phyloP scores from a whole-genome alignment of 2,888 invertebrate genomes.

The Amphipoea oculea region DNA sequence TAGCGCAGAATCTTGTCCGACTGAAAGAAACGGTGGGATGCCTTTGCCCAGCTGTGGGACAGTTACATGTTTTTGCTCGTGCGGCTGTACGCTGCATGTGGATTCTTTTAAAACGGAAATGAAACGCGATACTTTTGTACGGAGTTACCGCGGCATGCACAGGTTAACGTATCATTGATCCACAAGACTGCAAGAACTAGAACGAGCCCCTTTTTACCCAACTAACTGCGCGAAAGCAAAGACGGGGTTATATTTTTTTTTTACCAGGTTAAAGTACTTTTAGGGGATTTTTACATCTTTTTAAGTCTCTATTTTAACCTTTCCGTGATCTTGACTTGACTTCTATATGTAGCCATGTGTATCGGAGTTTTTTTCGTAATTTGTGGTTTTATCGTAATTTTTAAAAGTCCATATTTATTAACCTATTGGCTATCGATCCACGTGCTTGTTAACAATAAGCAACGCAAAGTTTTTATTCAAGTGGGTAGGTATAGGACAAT shows the following conservation, averaged over 20 bases:
- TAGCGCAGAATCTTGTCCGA: too few relatives aligned
- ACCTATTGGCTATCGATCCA: background rate
- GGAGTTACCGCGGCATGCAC: slow-evolving; percentile 29
- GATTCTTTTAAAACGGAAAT: slow-evolving; percentile 25
- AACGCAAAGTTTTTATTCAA: slow-evolving; percentile 16
- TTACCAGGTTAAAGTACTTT: background rate
- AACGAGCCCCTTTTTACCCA: background rate
- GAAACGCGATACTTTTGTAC: slow-evolving; percentile 45
- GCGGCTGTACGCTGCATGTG: background rate
- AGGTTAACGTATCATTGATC: slow-evolving; percentile 52
- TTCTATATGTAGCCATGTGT: too few relatives aligned
- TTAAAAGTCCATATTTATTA: background rate
- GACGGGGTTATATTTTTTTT: background rate
- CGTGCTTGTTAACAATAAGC: slow-evolving; percentile 1
- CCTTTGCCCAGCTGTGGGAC: too few relatives aligned
- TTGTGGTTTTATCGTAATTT: background rate
- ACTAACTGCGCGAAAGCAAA: background rate
- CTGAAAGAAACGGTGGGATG: background rate
- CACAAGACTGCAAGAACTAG: slow-evolving; percentile 14
- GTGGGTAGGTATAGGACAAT: slow-evolving; percentile 16
- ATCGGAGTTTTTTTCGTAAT: too few relatives aligned
- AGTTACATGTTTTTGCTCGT: background rate
- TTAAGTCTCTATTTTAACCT: background rate
- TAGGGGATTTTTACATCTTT: background rate
- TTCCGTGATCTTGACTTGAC: background rate